Conservation (phyloP, 2,797 vertebrate species). For the Myotis pilosus region DNA sequence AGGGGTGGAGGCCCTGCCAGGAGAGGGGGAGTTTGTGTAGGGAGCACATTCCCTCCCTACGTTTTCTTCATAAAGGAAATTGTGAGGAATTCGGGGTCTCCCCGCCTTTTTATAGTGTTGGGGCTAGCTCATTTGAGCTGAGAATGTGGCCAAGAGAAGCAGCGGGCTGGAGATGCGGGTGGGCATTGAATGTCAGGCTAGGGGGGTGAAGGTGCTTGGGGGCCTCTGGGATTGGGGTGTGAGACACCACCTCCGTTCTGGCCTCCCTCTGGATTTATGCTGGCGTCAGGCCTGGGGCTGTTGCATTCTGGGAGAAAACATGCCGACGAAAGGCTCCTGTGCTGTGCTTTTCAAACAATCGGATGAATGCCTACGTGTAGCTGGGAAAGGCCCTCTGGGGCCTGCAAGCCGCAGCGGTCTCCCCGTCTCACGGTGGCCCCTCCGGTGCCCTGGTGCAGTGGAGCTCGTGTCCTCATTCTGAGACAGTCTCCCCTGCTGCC, state of each 20-base stretch:
- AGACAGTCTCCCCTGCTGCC: neutral
- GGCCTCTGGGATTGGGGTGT: neutral
- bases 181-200: neutral
- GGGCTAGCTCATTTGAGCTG: neutral
- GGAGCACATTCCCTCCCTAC: neutral
- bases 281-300: too few species aligned
- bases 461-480: neutral
- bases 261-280: neutral
- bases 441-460: neutral
- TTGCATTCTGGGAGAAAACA: neutral
- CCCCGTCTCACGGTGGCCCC: neutral
- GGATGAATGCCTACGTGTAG: neutral
- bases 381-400: neutral
- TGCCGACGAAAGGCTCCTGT: neutral
- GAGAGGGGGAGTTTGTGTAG: neutral
- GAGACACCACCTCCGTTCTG: accelerated
- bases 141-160: neutral
- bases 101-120: neutral
- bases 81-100: neutral
- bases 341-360: neutral
- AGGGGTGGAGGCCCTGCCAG: too few species aligned
- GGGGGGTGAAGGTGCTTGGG: neutral
- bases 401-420: neutral
- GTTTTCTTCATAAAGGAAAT: neutral
- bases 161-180: neutral